These are phyloP conservation scores for Lagria hirta DNA, from an alignment of 2,888 invertebrate species.

Conservation along the genomic window DNA sequence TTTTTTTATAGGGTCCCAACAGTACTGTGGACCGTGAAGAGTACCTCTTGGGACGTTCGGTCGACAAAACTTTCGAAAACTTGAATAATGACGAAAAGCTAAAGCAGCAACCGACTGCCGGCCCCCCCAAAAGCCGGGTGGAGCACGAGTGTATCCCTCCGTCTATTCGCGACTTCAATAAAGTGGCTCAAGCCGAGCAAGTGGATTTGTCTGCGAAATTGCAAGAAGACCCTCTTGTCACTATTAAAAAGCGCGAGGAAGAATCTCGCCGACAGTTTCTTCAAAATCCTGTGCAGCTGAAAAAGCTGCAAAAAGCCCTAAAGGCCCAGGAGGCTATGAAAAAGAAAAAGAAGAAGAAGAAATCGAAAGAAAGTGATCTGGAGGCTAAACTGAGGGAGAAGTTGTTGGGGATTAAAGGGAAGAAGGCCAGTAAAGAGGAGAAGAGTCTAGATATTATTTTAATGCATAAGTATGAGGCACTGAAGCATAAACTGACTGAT, in stretches of 20 bases:
- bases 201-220: constrained; percentile 87
- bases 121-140: constrained; percentile 64
- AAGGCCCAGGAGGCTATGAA: constrained; percentile 58
- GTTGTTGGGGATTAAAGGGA: constrained; percentile 40
- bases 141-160: constrained; percentile 80
- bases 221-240: constrained; percentile 89
- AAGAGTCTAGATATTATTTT: constrained; percentile 67
- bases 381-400: constrained; percentile 46
- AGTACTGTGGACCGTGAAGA: constrained; percentile 78
- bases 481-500: constrained; percentile 59
- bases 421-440: constrained; percentile 51
- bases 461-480: constrained; percentile 69
- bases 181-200: constrained; percentile 47
- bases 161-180: constrained; percentile 60
- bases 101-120: constrained; percentile 43
- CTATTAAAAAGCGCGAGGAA: constrained; percentile 87
- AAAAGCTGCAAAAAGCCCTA: constrained; percentile 79
- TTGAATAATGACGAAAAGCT: constrained; percentile 61
- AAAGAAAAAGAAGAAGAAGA: constrained; percentile 52
- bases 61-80: constrained; percentile 78
- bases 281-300: constrained; percentile 90
- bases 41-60: constrained; percentile 79
- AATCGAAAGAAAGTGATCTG: constrained; percentile 38
- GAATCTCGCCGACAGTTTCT: constrained; percentile 82
- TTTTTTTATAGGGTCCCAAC: constrained; percentile 58